These are phyloP conservation scores for Drosophila oshimai DNA, from an alignment of 1,140 invertebrate genomes.

Conservation along the genomic window DNA sequence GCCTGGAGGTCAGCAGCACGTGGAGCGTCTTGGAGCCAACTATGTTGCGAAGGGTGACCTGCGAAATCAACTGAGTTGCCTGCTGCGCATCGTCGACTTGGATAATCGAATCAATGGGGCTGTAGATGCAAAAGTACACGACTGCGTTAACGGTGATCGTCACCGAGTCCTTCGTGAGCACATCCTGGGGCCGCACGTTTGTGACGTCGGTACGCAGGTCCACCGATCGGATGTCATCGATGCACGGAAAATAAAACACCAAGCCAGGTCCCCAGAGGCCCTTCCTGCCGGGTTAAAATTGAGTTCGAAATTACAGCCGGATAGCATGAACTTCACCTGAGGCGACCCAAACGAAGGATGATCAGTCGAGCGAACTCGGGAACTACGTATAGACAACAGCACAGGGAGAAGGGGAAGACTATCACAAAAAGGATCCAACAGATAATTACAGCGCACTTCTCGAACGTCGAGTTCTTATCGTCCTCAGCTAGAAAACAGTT, in stretches of 20 bases:
- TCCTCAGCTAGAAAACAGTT: slow-evolving; percentile 22
- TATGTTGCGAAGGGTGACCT: slow-evolving; percentile 87
- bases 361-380: slow-evolving; percentile 91
- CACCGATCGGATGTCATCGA: slow-evolving; percentile 88
- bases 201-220: slow-evolving; percentile 89
- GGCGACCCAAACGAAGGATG: slow-evolving; percentile 92
- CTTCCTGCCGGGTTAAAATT: not conserved
- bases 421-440: slow-evolving; percentile 89
- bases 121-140: slow-evolving; percentile 89
- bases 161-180: slow-evolving; percentile 90
- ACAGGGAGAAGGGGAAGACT: slow-evolving; percentile 91
- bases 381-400: slow-evolving; percentile 88
- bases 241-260: slow-evolving; percentile 89
- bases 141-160: slow-evolving; percentile 91
- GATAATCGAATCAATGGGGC: slow-evolving; percentile 90
- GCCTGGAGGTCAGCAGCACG: slow-evolving; percentile 84
- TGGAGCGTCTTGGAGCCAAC: slow-evolving; percentile 88
- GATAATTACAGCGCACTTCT: slow-evolving; percentile 89
- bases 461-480: slow-evolving; percentile 65
- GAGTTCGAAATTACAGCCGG: not conserved
- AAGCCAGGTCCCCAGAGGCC: slow-evolving; percentile 82
- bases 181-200: slow-evolving; percentile 88
- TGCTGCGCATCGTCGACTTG: slow-evolving; percentile 92
- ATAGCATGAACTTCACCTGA: slow-evolving; percentile 83
- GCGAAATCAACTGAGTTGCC: slow-evolving; percentile 86